Percentiles rank a stretch among this genome's conserved stretches.
Conservation (phyloP, 2,888 invertebrate genomes). For the Kryphioiulus occultus region DNA sequence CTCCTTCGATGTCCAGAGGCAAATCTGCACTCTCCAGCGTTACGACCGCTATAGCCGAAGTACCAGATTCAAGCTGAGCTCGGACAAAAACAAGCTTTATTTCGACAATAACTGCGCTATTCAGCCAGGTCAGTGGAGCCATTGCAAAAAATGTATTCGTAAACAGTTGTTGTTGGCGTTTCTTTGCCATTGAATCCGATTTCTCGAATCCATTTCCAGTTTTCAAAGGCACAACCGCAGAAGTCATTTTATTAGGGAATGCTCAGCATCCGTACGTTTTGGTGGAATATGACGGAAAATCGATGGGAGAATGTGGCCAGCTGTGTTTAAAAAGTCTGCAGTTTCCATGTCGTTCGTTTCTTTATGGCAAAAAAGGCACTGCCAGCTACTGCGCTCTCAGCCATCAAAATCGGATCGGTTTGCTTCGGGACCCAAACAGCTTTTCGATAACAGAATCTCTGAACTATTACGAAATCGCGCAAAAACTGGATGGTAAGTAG, state of each 20-base stretch:
- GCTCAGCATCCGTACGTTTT: conserved; percentile 55
- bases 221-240: conserved; percentile 51
- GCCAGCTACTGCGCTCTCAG: conserved; percentile 55
- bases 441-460: conserved; percentile 54
- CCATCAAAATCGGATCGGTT: conserved; percentile 55
- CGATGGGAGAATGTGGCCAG: conserved; percentile 55
- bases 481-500: conserved; percentile 54
- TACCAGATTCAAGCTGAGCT: neutral
- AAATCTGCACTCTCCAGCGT: conserved; percentile 18
- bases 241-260: conserved; percentile 55
- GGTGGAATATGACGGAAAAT: conserved; percentile 54
- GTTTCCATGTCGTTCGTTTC: conserved; percentile 56
- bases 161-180: neutral
- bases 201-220: conserved; percentile 44
- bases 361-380: conserved; percentile 54
- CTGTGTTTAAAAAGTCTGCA: conserved; percentile 54
- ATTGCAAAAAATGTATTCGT: neutral
- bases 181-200: neutral
- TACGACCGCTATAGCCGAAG: conserved; percentile 46
- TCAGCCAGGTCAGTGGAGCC: conserved; percentile 39
- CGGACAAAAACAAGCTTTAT: conserved; percentile 32
- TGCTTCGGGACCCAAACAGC: conserved; percentile 54
- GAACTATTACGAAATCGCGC: conserved; percentile 55
- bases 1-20: conserved; percentile 14
- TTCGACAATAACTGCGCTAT: conserved; percentile 46